Conservation (phyloP, 2,113 vertebrate species). For the Alexandromys fortis region DNA sequence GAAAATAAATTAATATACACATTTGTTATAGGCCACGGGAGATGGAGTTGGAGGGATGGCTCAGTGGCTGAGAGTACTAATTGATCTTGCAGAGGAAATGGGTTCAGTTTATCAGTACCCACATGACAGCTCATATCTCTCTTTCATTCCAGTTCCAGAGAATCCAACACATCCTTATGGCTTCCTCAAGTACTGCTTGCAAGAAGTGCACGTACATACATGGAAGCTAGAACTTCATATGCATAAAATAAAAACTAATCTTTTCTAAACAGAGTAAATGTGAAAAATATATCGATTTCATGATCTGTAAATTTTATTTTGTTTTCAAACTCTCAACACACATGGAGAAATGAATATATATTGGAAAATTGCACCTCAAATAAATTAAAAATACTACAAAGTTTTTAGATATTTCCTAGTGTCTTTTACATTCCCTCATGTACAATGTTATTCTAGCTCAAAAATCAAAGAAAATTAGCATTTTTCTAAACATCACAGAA, state of each 20-base stretch:
- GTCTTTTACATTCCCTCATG: background rate
- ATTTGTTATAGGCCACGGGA: background rate
- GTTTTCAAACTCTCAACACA: background rate
- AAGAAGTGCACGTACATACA: background rate
- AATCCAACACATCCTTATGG: background rate
- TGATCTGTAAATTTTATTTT: background rate
- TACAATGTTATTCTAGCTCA: background rate
- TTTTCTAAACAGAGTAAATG: background rate
- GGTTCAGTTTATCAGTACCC: background rate
- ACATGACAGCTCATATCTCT: background rate
- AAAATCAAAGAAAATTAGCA: background rate
- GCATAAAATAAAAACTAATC: background rate
- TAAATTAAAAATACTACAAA: constrained; percentile 17
- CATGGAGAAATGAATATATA: background rate
- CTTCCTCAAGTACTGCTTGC: no score
- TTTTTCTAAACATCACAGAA: background rate
- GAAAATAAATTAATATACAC: background rate
- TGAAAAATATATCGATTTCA: background rate
- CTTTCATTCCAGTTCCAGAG: background rate
- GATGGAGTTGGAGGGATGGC: background rate
- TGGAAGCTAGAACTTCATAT: background rate
- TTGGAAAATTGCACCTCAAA: background rate
- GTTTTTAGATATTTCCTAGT: background rate
- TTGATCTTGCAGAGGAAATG: background rate
- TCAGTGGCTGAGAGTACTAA: no score